Evolutionary conservation across 2,797 vertebrate species (phyloP), one percentile per base, ranked within the genome.

Genomic region (Danionella dracula): DNA sequence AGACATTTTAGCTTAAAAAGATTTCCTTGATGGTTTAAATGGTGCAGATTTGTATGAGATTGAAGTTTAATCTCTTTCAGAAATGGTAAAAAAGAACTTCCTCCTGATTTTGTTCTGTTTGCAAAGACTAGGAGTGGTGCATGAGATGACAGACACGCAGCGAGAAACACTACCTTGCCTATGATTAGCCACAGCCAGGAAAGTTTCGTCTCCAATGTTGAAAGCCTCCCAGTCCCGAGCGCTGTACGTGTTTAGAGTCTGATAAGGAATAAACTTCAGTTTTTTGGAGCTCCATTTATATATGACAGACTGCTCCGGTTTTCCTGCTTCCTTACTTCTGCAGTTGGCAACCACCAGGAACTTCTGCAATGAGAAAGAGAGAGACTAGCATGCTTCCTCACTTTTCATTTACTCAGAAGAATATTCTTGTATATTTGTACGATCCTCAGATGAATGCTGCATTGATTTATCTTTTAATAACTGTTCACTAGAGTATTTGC

Each of bases 191-290:
- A 99, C 96, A 0, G 89, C 94, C 0, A 99, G 91, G 81, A 95
- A 99, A 51, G 91, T 81, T 51, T 96, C 91, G 38, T 85, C 88
- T 1, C 90, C 80, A 68, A 99, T 93, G 68, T 71, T 76, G 67
- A 99, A 99, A 23, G 97, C 93, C 76, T 99, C 97, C 97, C 96
- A 99, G 86, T 99, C 96, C 1, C 95, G 89, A 16, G 96, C 97
- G 0, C 93, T 92, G 85, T 94, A 86, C 0, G 97, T 98, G 76
- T 76, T 69, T 57, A 99, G 85, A 31, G 86, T 85, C 87, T 99
- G 96, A 82, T 96, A 92, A 0, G 10, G 71, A 32, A 92, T 45
- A 78, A 99, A 99, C 54, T 79, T 88, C 50, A 87, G 89, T 44
- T 89, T 93, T 66, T 83, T 89, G 65, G 57, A 85, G 79, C 89